Conservation (phyloP, 2,888 invertebrate genomes). For the Drosophila paranaensis region DNA sequence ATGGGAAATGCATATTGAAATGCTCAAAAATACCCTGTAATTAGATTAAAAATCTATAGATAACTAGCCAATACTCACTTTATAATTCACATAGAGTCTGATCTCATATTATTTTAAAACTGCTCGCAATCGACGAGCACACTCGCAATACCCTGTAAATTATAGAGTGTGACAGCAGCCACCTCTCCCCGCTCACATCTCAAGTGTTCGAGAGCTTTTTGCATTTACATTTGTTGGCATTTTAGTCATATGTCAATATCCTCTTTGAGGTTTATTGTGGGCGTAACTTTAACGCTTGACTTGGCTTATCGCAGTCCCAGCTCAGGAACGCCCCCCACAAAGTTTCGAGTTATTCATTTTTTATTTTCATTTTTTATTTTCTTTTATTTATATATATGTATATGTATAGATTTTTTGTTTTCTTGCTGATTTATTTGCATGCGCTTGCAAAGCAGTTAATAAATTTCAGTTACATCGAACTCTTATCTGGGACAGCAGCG, state of each 20-base stretch:
- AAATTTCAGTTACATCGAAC: constrained; percentile 66
- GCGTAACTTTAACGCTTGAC: constrained; percentile 60
- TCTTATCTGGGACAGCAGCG: constrained; percentile 51
- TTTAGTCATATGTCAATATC: constrained; percentile 73
- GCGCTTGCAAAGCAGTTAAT: constrained; percentile 64
- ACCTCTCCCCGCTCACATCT: neutral
- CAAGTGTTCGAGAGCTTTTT: constrained; percentile 16
- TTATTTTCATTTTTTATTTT: constrained; percentile 33
- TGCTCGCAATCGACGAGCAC: neutral
- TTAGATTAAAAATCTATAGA: neutral
- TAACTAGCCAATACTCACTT: no score
- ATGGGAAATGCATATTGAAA: no score
- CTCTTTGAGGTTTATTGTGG: constrained; percentile 51
- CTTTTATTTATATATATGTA: neutral
- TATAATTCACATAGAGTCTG: no score
- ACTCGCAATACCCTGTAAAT: constrained; percentile 4
- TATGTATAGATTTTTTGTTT: constrained; percentile 18
- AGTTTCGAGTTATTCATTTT: constrained; percentile 46
- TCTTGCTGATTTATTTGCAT: constrained; percentile 73
- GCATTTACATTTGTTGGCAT: constrained; percentile 48
- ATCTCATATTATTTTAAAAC: neutral
- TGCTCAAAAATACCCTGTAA: neutral
- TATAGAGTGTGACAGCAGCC: constrained; percentile 16
- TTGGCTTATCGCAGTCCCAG: constrained; percentile 51
- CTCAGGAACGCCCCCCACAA: constrained; percentile 44